Evolutionary conservation across 2,113 vertebrate genomes (phyloP).

Genomic region (Nipponia nippon): DNA sequence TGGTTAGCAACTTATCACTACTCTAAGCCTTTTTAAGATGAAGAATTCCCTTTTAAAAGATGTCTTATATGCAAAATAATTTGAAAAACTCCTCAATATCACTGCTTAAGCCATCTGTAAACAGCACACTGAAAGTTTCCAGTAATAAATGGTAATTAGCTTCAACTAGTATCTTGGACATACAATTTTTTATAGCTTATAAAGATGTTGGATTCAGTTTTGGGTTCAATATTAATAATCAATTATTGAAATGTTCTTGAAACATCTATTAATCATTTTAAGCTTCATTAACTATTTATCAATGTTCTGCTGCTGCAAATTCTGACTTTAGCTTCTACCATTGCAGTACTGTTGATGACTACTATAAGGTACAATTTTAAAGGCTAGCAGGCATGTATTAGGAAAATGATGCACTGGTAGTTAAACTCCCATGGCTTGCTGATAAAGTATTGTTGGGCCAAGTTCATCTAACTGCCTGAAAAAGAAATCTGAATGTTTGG

Average conservation of each 20-base stretch:
- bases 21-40: not conserved
- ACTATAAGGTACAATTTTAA: not conserved
- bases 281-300: not conserved
- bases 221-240: not conserved
- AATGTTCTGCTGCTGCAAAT: not conserved
- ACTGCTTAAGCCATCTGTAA: not conserved
- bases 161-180: not conserved
- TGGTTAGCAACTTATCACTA: not conserved
- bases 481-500: not conserved
- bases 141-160: not conserved
- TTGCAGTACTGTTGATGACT: not conserved
- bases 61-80: not conserved
- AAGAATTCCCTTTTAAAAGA: not conserved
- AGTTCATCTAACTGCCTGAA: not conserved
- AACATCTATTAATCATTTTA: not conserved
- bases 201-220: not conserved
- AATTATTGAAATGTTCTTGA: not conserved
- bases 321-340: not conserved
- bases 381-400: not conserved
- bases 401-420: not conserved
- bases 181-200: not conserved
- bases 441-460: not conserved
- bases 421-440: not conserved
- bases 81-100: not conserved
- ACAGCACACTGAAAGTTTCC: not conserved